Conservation (phyloP, 2,113 vertebrate genomes). For the Rhegmatorhina hoffmannsi region DNA sequence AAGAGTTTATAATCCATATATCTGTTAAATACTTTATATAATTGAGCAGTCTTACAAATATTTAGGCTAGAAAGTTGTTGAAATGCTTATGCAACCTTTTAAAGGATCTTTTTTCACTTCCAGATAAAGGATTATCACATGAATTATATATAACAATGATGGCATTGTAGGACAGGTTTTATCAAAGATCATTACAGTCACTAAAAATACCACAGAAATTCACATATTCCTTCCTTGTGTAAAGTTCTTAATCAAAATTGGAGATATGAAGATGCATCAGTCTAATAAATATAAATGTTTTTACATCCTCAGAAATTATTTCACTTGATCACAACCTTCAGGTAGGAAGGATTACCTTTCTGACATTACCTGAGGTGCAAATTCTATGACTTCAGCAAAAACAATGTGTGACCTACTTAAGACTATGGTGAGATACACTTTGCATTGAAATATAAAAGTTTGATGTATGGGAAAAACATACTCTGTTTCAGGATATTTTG, state of each 20-base stretch:
- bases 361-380: background rate
- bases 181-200: slow-evolving; percentile 5
- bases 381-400: background rate
- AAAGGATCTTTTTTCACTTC: background rate
- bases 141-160: slow-evolving; percentile 7
- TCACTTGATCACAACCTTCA: background rate
- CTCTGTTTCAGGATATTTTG: background rate
- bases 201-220: slow-evolving; percentile 44
- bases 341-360: background rate
- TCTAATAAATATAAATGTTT: background rate
- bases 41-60: background rate
- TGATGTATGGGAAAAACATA: background rate
- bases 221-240: background rate
- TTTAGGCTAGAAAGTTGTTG: background rate
- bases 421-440: background rate
- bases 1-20: background rate
- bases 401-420: background rate
- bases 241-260: background rate
- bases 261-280: background rate
- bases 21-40: background rate
- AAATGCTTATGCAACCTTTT: background rate
- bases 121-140: slow-evolving; percentile 5
- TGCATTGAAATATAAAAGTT: background rate
- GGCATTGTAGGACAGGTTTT: slow-evolving; percentile 21
- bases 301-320: background rate